Evolutionary conservation across 2,888 invertebrate species (phyloP).

Genomic region (Synanthedon myopaeformis): DNA sequence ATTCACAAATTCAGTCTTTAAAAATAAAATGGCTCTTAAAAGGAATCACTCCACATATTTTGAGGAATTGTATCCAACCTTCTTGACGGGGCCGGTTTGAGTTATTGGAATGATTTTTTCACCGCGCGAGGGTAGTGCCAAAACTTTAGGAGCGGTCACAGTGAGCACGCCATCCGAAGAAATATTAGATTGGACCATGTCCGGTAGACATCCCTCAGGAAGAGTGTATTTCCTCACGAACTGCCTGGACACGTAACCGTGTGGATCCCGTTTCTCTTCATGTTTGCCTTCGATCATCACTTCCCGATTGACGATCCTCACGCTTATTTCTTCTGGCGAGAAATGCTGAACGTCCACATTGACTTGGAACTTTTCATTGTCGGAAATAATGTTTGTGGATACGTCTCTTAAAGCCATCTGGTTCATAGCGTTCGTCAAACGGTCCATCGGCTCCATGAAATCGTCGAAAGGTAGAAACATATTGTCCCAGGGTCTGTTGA

Average conservation of each 20-base stretch:
- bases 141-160: constrained; percentile 74
- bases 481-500: constrained; percentile 25
- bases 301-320: constrained; percentile 76
- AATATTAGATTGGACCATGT: constrained; percentile 77
- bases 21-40: constrained; percentile 6
- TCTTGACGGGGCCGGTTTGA: constrained; percentile 69
- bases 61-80: constrained; percentile 13
- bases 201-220: constrained; percentile 79
- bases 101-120: constrained; percentile 73
- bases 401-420: constrained; percentile 49
- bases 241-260: constrained; percentile 79
- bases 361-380: constrained; percentile 73
- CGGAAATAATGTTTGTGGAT: constrained; percentile 51
- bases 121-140: constrained; percentile 46
- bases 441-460: constrained; percentile 35
- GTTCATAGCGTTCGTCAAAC: constrained; percentile 35
- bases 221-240: constrained; percentile 79
- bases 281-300: constrained; percentile 82
- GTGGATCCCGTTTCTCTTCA: constrained; percentile 79
- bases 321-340: constrained; percentile 78
- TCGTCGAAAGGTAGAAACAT: constrained; percentile 22
- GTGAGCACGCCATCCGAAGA: constrained; percentile 83
- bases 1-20: constrained; percentile 31
- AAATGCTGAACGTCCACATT: constrained; percentile 84
- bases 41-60: constrained; percentile 5